A percentile compares a stretch with the other conserved stretches of the same genome.
Conservation (phyloP, 2,797 vertebrate genomes). For the Synaphobranchus kaupii region DNA sequence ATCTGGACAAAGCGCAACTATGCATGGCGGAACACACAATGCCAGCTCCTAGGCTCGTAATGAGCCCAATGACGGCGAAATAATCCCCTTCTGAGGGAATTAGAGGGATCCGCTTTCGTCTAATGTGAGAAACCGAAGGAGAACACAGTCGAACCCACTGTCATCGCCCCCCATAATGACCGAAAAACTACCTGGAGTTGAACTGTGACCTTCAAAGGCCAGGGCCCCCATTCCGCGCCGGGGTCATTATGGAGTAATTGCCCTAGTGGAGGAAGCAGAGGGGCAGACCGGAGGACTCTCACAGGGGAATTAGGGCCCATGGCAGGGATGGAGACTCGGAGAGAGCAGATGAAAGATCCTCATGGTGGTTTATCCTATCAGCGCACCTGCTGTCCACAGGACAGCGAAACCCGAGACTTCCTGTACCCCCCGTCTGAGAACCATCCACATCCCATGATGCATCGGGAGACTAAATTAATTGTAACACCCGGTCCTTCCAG, state of each 20-base stretch:
- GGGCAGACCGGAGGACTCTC: slow-evolving; percentile 51
- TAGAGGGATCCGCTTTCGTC: slow-evolving; percentile 81
- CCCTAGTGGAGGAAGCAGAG: slow-evolving; percentile 53
- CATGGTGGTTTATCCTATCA: slow-evolving; percentile 44
- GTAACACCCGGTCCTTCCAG: slow-evolving; percentile 29
- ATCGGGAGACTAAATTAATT: slow-evolving; percentile 22
- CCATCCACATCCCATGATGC: slow-evolving; percentile 26
- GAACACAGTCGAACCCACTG: slow-evolving; percentile 74
- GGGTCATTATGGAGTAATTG: slow-evolving; percentile 60
- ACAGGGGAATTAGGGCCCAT: slow-evolving; percentile 51
- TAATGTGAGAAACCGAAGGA: slow-evolving; percentile 79
- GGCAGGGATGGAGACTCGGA: slow-evolving; percentile 40
- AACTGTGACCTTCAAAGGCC: slow-evolving; percentile 84
- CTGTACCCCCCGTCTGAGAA: slow-evolving; percentile 26
- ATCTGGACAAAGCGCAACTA: slow-evolving; percentile 52
- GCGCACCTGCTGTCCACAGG: slow-evolving; percentile 31
- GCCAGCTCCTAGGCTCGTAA: slow-evolving; percentile 62
- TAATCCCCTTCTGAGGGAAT: slow-evolving; percentile 77
- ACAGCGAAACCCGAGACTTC: slow-evolving; percentile 52
- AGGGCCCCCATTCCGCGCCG: slow-evolving; percentile 41
- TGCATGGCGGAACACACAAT: slow-evolving; percentile 59
- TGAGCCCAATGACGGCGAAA: slow-evolving; percentile 71
- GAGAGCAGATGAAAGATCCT: slow-evolving; percentile 55
- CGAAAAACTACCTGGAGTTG: slow-evolving; percentile 75
- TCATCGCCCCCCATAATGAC: slow-evolving; percentile 82